These are phyloP conservation scores for Colletes collaris DNA, from an alignment of 2,888 invertebrate species.

Conservation along the genomic window DNA sequence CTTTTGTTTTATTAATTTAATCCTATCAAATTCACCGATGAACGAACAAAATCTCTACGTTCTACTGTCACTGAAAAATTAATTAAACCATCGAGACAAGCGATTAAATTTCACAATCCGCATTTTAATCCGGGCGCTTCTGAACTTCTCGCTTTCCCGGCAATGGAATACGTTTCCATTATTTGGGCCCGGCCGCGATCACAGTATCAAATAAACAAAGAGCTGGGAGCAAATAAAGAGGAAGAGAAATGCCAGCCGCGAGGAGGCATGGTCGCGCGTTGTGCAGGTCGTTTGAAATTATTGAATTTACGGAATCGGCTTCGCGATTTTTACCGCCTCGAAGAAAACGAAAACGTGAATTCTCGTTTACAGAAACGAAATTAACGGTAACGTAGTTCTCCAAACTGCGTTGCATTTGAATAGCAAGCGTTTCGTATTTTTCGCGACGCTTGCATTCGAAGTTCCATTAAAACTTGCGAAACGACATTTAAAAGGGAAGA, in stretches of 20 bases:
- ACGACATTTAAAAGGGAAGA: too few species aligned
- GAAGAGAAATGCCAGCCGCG: neutral
- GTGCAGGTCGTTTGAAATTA: slow-evolving; percentile 29
- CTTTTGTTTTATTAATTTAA: slow-evolving; percentile 5
- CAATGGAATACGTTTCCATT: slow-evolving; percentile 11
- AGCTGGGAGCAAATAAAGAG: neutral
- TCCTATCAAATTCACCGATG: slow-evolving; percentile 20
- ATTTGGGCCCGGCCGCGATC: neutral
- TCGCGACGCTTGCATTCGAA: too few species aligned
- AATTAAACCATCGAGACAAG: slow-evolving; percentile 23
- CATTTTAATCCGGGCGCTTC: slow-evolving; percentile 14
- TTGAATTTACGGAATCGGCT: neutral
- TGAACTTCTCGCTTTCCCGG: slow-evolving; percentile 1
- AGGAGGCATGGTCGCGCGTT: slow-evolving; percentile 14
- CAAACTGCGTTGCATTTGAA: too few species aligned
- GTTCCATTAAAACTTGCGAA: too few species aligned
- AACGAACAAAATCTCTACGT: slow-evolving; percentile 13
- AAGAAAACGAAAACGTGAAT: too few species aligned
- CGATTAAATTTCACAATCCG: slow-evolving; percentile 30
- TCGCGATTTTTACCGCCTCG: too few species aligned
- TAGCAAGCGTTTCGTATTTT: too few species aligned
- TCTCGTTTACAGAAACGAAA: too few species aligned
- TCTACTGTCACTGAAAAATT: slow-evolving; percentile 20
- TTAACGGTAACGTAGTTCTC: too few species aligned
- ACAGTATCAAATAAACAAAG: slow-evolving; percentile 6